These are phyloP conservation scores for Trinorchestia longiramus DNA, from an alignment of 1,140 invertebrate genomes.

Conservation along the genomic window DNA sequence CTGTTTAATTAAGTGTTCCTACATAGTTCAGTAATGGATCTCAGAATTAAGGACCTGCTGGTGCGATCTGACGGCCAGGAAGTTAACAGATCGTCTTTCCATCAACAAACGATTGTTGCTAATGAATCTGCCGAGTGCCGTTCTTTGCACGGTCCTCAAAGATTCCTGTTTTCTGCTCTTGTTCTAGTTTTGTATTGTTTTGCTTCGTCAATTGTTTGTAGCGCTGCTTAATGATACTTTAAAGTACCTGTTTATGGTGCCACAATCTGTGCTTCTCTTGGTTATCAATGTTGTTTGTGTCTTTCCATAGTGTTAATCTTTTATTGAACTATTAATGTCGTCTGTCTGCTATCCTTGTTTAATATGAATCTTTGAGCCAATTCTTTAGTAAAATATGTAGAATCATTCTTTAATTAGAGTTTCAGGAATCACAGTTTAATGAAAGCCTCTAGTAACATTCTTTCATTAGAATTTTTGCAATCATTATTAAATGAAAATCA, in stretches of 20 bases:
- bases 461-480: too few species aligned
- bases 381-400: too few species aligned
- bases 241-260: background rate
- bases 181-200: background rate
- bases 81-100: slow-evolving; percentile 7
- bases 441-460: too few species aligned
- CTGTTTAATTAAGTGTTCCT: background rate
- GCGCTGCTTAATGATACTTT: background rate
- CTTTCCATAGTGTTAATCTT: too few species aligned
- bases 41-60: background rate
- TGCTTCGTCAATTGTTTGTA: background rate
- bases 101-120: background rate
- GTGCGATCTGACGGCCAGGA: background rate
- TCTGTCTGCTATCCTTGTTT: too few species aligned
- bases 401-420: too few species aligned
- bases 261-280: too few species aligned
- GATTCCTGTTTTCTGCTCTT: background rate
- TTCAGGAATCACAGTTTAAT: too few species aligned
- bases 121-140: background rate
- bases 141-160: background rate
- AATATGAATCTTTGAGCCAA: too few species aligned
- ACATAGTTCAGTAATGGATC: background rate
- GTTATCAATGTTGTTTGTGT: too few species aligned
- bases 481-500: too few species aligned
- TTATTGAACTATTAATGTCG: too few species aligned